Conservation (phyloP, 2,888 invertebrate genomes). For the Pseudococcus longispinus region DNA sequence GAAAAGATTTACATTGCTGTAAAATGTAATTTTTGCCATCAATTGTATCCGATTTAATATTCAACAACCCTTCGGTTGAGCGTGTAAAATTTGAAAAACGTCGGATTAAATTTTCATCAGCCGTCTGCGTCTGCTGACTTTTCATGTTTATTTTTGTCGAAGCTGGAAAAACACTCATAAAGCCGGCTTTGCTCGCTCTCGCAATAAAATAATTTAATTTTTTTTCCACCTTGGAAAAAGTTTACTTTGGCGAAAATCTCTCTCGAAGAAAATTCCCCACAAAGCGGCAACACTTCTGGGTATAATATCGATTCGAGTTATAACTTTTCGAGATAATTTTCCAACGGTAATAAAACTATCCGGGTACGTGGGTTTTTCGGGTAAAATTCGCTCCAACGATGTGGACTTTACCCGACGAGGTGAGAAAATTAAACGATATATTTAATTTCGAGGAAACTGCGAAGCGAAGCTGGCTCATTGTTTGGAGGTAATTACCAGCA, state of each 20-base stretch:
- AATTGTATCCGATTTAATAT: not conserved
- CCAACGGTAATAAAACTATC: not conserved
- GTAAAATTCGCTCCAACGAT: not conserved
- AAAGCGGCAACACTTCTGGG: not conserved
- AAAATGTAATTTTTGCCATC: conserved; percentile 16
- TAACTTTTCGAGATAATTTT: conserved; percentile 26
- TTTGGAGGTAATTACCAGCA: not conserved
- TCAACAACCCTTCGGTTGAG: not conserved
- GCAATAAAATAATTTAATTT: conserved; percentile 28
- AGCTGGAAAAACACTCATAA: not conserved
- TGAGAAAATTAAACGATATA: conserved; percentile 28
- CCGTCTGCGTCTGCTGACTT: not conserved
- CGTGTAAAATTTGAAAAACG: not conserved
- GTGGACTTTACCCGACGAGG: conserved; percentile 2
- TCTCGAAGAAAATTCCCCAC: not conserved
- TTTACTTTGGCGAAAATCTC: not conserved
- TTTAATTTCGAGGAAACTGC: not conserved
- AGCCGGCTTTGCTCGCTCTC: not conserved
- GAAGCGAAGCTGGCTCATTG: not conserved
- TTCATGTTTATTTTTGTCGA: conserved; percentile 6
- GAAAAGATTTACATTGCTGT: not conserved
- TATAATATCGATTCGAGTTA: not conserved
- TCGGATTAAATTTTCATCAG: conserved; percentile 29
- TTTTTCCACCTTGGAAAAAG: not conserved
- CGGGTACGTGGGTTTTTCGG: not conserved